A percentile compares a stretch with the other conserved stretches of the same genome.
Conservation (phyloP, 2,888 invertebrate genomes). For the Drosophila birchii region DNA sequence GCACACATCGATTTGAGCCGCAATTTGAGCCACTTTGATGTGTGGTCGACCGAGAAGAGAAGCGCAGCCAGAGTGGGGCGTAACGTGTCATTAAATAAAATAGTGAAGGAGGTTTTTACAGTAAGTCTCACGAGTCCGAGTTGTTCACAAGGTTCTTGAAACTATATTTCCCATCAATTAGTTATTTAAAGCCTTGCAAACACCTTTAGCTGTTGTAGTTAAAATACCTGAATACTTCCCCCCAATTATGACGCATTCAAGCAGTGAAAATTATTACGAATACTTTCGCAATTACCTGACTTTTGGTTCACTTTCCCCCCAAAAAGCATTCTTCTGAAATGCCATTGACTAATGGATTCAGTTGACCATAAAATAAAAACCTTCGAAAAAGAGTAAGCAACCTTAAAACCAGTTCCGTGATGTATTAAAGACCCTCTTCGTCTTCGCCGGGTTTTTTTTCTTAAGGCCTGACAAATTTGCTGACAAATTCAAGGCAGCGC, state of each 20-base stretch:
- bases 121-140: conserved; percentile 12
- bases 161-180: not conserved
- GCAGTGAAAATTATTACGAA: conserved; percentile 33
- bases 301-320: conserved; percentile 43
- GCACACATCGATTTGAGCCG: conserved; percentile 40
- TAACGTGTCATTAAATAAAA: conserved; percentile 35
- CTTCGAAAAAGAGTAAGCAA: conserved; percentile 15
- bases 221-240: not conserved
- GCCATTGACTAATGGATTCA: conserved; percentile 69
- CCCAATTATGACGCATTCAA: conserved; percentile 17
- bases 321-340: conserved; percentile 61
- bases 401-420: conserved; percentile 63
- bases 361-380: conserved; percentile 56
- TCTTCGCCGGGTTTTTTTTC: not conserved
- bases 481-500: conserved; percentile 79
- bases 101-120: conserved; percentile 28
- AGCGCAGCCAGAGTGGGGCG: conserved; percentile 6
- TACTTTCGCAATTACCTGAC: conserved; percentile 50
- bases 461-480: conserved; percentile 74
- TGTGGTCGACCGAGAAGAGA: conserved; percentile 39
- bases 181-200: not conserved
- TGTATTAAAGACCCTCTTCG: conserved; percentile 55
- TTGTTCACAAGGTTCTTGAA: conserved; percentile 12
- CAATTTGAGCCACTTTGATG: conserved; percentile 45
- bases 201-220: not conserved